Evolutionary conservation across 2,113 vertebrate species (phyloP), one percentile per base, ranked within the genome.

Genomic region (Caranx ignobilis): DNA sequence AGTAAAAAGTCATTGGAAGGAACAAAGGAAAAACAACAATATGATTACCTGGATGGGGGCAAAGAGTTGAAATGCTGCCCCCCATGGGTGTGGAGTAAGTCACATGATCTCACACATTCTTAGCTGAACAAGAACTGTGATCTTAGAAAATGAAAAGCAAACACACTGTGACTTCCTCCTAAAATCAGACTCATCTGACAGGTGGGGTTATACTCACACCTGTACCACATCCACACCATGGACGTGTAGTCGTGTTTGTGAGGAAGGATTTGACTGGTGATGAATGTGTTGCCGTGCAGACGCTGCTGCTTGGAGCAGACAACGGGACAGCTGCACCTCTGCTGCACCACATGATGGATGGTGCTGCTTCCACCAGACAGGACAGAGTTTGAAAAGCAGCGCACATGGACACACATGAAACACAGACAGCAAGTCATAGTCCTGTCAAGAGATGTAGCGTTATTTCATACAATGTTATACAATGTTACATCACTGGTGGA

Each of bases 241-340:
- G 52, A 11, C 10, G n/a, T 26, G 10, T 54, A 21, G 52, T 19
- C n/a, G n/a, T 54, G 52, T 21, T 54, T n/a, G 11, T 1, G 52
- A 21, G 10, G 52, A 54, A 52, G 64, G 69, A 79, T 68, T 32
- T 72, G 64, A 69, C 48, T 41, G 16, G 48, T 84, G 76, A 84
- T 79, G 34, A 68, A 79, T 61, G 76, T 47, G 32, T 67, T 11
- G 39, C 65, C 75, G 39, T 43, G 32, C 41, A 31, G 50, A 75
- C 41, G 63, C 62, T 45, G 74, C 47, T 21, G 50, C 71, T 79
- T 6, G 62, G 34, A 78, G 75, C 75, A 39, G 32, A 72, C 66
- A 59, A 39, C 78, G 54, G 78, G 59, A 66, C 55, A 81, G 70
- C 62, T 74, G 63, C 57, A 69, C 64, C 82, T 72, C 61, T 8